phyloP scores from a whole-genome alignment of 2,113 vertebrate species.

The rat (Rattus norvegicus) region GRCr8 NC_086036.1:27881001-27881500 shows the following conservation, averaged over 20 bases:
- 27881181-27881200: not conserved
- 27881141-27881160: not conserved
- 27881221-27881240: not conserved
- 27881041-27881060: slow-evolving; percentile 13
- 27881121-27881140: not conserved
- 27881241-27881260: not conserved
- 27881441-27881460: not conserved
- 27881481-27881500: not conserved
- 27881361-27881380: not conserved
- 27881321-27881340: not conserved
- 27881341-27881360: not conserved
- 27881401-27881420: not conserved
- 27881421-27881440: not conserved
- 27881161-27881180: not conserved
- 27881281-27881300: not conserved
- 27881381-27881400: not conserved
- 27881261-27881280: not conserved
- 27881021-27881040: not conserved
- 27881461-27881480: not conserved
- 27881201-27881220: not conserved
- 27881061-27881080: slow-evolving; percentile 38
- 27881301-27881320: not conserved
- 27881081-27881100: not conserved
- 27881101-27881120: not conserved
- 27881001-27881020: not conserved